These are phyloP conservation scores for Leptinotarsa juncta DNA, from an alignment of 2,888 invertebrate species.

Conservation along the genomic window DNA sequence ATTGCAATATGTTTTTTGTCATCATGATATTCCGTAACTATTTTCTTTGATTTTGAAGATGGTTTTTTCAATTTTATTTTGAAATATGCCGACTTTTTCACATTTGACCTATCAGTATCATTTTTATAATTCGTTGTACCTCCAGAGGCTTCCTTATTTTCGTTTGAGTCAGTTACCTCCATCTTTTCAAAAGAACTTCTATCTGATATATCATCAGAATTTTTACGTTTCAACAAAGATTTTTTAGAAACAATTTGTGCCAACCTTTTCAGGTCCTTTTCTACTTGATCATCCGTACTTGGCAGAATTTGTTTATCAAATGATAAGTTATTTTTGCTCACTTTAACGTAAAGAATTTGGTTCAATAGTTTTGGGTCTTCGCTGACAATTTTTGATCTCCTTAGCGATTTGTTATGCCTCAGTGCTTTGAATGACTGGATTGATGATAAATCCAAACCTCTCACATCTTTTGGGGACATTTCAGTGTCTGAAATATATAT, in stretches of 20 bases:
- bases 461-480: neutral
- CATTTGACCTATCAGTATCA: neutral
- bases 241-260: neutral
- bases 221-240: neutral
- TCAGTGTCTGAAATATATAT: neutral
- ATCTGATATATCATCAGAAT: neutral
- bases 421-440: conserved; percentile 1
- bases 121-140: neutral
- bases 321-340: neutral
- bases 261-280: neutral
- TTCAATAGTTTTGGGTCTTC: conserved; percentile 5
- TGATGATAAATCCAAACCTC: conserved; percentile 3
- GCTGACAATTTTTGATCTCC: neutral
- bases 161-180: neutral
- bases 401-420: neutral
- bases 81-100: neutral
- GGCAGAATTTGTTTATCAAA: neutral
- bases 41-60: neutral
- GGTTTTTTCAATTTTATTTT: conserved; percentile 5
- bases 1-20: neutral
- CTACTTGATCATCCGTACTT: neutral
- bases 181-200: neutral
- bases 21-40: neutral
- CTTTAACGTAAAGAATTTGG: conserved; percentile 4
- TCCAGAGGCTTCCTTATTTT: neutral